A percentile compares a stretch with the other conserved stretches of the same genome.
phyloP scores from a whole-genome alignment of 2,113 vertebrate genomes.

The Sialia sialis region DNA sequence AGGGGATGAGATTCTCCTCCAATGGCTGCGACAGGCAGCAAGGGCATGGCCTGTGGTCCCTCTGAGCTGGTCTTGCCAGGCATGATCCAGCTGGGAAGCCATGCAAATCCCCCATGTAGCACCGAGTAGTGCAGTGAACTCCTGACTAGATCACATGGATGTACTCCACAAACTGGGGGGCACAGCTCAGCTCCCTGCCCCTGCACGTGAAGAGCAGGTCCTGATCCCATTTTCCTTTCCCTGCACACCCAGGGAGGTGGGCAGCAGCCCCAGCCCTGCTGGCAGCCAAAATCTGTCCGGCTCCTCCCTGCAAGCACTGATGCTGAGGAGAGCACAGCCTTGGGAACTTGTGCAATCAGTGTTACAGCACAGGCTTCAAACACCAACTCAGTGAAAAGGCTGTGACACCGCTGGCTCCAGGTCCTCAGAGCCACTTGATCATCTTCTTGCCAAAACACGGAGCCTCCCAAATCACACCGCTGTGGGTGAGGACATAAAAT shows the following conservation, averaged over 20 bases:
- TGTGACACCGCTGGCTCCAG: neutral
- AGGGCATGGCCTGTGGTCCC: neutral
- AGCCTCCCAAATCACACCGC: neutral
- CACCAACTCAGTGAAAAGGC: neutral
- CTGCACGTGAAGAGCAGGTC: neutral
- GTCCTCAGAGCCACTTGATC: neutral
- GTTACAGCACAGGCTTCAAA: neutral
- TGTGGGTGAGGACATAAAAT: neutral
- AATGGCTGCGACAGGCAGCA: neutral
- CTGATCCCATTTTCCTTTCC: neutral
- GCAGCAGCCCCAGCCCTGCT: neutral
- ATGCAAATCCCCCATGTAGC: rapidly evolving
- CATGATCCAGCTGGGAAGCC: neutral
- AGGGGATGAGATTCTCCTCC: neutral
- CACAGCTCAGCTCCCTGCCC: neutral
- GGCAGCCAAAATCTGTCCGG: neutral
- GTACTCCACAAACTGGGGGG: rapidly evolving
- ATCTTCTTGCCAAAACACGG: neutral
- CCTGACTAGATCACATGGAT: neutral
- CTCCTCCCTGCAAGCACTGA: neutral
- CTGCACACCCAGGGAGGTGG: rapidly evolving
- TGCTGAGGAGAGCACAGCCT: neutral
- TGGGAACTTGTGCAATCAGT: neutral
- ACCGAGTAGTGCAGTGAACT: rapidly evolving
- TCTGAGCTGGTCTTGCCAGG: neutral